Conservation (phyloP, 1,140 invertebrate genomes). For the Lasioglossum albipes region DNA sequence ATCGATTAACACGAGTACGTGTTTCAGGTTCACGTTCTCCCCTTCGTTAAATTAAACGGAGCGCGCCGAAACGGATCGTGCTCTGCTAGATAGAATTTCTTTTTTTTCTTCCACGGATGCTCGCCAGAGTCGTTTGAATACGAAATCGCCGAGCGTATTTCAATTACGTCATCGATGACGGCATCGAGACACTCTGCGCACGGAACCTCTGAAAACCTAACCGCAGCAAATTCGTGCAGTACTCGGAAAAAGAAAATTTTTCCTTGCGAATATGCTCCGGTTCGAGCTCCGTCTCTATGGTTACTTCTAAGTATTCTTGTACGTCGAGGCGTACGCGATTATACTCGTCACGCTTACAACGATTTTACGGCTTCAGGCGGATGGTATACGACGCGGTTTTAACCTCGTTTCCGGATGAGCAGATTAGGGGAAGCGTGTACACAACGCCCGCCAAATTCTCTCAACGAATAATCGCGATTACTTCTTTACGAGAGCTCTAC, state of each 20-base stretch:
- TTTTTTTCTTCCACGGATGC: neutral
- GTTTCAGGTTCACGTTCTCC: neutral
- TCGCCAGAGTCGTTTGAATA: neutral
- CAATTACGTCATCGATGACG: constrained; percentile 30
- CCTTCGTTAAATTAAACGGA: too few relatives aligned
- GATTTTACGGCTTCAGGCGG: constrained; percentile 43
- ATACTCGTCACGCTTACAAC: constrained; percentile 9
- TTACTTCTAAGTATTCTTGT: constrained; percentile 38
- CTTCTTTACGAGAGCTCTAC: too few relatives aligned
- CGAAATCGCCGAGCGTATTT: neutral
- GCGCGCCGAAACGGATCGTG: too few relatives aligned
- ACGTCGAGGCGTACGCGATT: neutral
- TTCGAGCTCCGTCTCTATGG: neutral
- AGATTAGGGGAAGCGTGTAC: constrained; percentile 1
- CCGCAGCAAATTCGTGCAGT: neutral
- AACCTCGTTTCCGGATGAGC: constrained; percentile 25
- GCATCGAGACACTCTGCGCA: neutral
- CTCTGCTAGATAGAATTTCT: neutral
- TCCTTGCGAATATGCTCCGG: neutral
- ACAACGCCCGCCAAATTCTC: neutral
- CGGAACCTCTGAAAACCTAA: neutral
- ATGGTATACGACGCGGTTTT: constrained; percentile 23
- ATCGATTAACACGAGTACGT: neutral
- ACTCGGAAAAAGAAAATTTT: neutral
- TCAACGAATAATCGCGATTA: too few relatives aligned